Base-by-base conservation (phyloP, 2,797 vertebrate genomes). In the Eupleurogrammus muticus region DNA sequence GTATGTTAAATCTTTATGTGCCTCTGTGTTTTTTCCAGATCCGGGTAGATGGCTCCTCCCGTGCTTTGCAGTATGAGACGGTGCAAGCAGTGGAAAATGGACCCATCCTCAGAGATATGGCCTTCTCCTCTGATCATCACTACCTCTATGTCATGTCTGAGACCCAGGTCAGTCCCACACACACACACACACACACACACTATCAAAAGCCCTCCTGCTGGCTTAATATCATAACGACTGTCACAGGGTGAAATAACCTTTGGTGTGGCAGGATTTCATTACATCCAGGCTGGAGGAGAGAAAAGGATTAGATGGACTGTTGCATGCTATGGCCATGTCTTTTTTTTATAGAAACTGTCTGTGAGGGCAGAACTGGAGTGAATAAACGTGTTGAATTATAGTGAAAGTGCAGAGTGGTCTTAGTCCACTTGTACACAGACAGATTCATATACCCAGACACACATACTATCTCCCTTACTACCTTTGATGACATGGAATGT, bases 141-240 rank as follows among this genome's bases (percentile, higher is more conserved):
- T 96, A 97, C 71, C 96, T 99, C 78, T 98, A 98, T 70, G 93
- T 97, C 92, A 99, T 99, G 97, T 99, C 98, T 3, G 96, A 97
- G 82, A 96, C 92, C 76, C 97, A 99, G 97, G 98, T 99, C 81
- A 87, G 89, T 57, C 32, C n/a, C 48, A 9, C 53, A 65, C 42
- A 58, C 62, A 48, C 35, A 48, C 12, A 60, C 3, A 20, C 40
- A 66, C 19, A 63, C 40, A 62, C 46, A 20, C n/a, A 63, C 65
- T 67, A n/a, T 44, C 66, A 66, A 17, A 69, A 20, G 9, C n/a
- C 47, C 47, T 24, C 55, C 56, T 24, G 17, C 76, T 65, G 55
- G 71, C 42, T 80, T 48, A 54, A 54, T 73, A 73, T 58, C 62
- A 79, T 70, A 70, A 84, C 67, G 49, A 71, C 19, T 52, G 73